phyloP scores from a whole-genome alignment of 35 echinoderm and acorn worm genomes.

The Lytechinus variegatus region DNA sequence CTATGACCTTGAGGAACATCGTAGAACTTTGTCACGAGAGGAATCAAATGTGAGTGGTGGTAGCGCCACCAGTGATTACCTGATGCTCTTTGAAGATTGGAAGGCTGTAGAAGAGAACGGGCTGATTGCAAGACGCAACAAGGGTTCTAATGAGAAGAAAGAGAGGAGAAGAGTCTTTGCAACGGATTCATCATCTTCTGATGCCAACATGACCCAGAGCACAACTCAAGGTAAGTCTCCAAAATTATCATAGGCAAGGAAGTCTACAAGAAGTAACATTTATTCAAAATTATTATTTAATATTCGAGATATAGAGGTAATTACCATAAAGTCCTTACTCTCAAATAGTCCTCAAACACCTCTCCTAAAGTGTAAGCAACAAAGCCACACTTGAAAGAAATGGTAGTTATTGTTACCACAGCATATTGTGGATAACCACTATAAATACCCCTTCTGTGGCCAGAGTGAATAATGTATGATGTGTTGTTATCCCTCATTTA shows the following conservation, averaged over 20 bases:
- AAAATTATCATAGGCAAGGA: neutral
- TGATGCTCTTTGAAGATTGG: conserved; percentile 41
- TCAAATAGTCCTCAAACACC: too few species aligned
- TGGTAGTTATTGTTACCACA: neutral
- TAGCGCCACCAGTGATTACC: conserved; percentile 17
- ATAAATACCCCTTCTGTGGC: neutral
- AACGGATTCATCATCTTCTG: conserved; percentile 21
- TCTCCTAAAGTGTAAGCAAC: neutral
- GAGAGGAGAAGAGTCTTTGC: neutral
- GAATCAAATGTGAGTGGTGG: neutral
- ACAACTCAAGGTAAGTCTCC: conserved; percentile 21
- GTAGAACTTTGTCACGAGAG: neutral
- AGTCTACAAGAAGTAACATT: too few species aligned
- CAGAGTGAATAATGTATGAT: neutral
- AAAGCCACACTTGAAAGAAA: neutral
- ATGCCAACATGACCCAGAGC: conserved; percentile 28
- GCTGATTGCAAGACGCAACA: neutral
- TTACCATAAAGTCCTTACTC: too few species aligned
- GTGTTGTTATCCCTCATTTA: neutral
- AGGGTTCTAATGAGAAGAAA: conserved; percentile 24
- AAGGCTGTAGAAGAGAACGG: conserved; percentile 38
- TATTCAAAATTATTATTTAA: too few species aligned
- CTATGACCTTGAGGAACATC: conserved; percentile 37
- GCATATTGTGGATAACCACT: neutral
- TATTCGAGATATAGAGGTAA: too few species aligned